Base-by-base conservation (phyloP, 92 coral and sea anemone species). In the Phenganax subtilis region DNA sequence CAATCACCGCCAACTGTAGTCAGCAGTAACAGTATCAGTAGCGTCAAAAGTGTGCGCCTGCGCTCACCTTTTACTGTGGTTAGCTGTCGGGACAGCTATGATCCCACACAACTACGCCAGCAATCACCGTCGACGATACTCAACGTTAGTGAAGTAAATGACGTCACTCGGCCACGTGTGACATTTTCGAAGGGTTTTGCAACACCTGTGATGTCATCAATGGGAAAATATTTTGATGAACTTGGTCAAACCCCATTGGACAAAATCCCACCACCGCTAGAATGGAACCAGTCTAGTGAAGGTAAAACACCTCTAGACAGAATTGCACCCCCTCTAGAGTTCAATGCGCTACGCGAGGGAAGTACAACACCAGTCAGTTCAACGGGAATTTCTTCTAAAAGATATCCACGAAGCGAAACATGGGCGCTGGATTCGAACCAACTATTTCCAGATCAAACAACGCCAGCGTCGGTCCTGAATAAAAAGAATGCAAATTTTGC, bases 151-250 rank as follows among this genome's bases (percentile, higher is more conserved):
- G 70, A 6, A 16, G 14, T 30, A 20, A 68, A n/a, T 30, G 54
- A 68, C 47, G 10, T 68, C 53, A 68, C 54, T 68, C 53, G 53
- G 10, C 14, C 73, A 9, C 54, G 53, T 28, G 73, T 68, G 73
- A 68, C 73, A 5, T 68, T 30, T n/a, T 30, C 73, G 6, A 68
- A 27, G 52, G 73, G 54, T 12, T 68, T 68, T 68, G 53, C 73
- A 30, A 68, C 73, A 68, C 73, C 73, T 1, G 29, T 68, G 73
- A 30, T 68, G 73, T 68, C 73, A 68, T 68, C 73, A 9, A 27
- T 68, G 11, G 73, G 73, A 7, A 37, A 68, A 8, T 28, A 61
- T 68, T 30, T 68, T 17, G 31, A 17, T 68, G 73, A 68, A 37
- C 47, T 68, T 68, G 73, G 25, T 10, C 73, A 68, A 68, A 68